Evolutionary conservation across 37 sponge, comb jelly and placozoan species (phyloP).

Genomic region (Spongia lamella): DNA sequence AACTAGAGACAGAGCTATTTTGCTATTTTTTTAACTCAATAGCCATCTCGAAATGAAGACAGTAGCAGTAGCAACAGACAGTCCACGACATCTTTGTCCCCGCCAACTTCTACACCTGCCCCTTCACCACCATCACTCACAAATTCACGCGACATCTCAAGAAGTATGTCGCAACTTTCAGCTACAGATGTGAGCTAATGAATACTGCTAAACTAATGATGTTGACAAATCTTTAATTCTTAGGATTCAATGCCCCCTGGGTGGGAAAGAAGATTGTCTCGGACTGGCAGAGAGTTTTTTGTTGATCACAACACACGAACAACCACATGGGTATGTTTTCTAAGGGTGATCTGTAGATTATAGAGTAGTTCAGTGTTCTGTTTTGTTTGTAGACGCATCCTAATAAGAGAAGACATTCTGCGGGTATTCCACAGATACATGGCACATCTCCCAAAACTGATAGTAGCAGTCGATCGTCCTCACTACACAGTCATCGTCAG

Average conservation of each 20-base stretch:
- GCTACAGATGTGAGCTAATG: too few species aligned
- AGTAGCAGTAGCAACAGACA: background rate
- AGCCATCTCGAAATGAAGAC: background rate
- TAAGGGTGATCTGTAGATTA: background rate
- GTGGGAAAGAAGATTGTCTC: constrained; percentile 22
- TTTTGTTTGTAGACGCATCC: background rate
- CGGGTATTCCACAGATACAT: constrained; percentile 13
- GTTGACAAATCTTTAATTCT: too few species aligned
- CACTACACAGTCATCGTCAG: too few species aligned
- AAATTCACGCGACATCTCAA: background rate
- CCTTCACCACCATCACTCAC: background rate
- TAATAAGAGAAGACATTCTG: background rate
- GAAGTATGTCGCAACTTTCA: too few species aligned
- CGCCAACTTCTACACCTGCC: background rate
- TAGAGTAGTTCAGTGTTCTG: background rate
- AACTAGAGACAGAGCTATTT: background rate
- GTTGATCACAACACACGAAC: constrained; percentile 33
- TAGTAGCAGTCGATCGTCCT: too few species aligned
- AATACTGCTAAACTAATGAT: too few species aligned
- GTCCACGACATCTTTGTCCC: background rate
- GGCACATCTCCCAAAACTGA: too few species aligned
- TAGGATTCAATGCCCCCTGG: constrained; percentile 21
- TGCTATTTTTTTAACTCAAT: background rate
- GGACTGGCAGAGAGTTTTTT: constrained; percentile 27
- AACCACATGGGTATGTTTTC: constrained; percentile 34